Percentiles rank a stretch among this genome's conserved stretches.
phyloP scores from a whole-genome alignment of 2,888 invertebrate species.

The Strigamia crassipes region DNA sequence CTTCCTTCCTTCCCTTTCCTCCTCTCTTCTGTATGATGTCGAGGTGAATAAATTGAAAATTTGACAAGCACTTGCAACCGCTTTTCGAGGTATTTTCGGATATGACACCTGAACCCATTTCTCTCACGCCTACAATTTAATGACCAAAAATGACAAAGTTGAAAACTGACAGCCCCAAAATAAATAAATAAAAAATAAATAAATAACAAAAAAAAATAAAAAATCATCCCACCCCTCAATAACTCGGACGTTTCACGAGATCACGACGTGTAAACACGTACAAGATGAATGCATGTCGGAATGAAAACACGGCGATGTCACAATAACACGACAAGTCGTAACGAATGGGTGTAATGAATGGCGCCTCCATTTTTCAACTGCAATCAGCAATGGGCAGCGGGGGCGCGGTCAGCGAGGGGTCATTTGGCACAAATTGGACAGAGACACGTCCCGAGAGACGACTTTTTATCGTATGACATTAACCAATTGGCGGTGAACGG shows the following conservation, averaged over 20 bases:
- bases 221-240: background rate
- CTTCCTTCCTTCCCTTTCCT: background rate
- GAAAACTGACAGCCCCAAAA: background rate
- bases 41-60: slow-evolving; percentile 43
- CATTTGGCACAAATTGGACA: slow-evolving; percentile 47
- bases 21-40: background rate
- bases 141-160: slow-evolving; percentile 25
- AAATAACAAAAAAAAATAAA: background rate
- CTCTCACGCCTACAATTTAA: slow-evolving; percentile 31
- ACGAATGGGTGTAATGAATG: slow-evolving; percentile 7
- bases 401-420: slow-evolving; percentile 43
- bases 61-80: slow-evolving; percentile 44
- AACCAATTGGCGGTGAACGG: slow-evolving; percentile 38
- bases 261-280: background rate
- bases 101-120: slow-evolving; percentile 37
- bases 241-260: background rate
- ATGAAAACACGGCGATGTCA: slow-evolving; percentile 4
- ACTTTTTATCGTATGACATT: slow-evolving; percentile 43
- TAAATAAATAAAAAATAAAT: too few relatives aligned
- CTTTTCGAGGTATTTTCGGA: slow-evolving; percentile 36
- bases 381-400: slow-evolving; percentile 36
- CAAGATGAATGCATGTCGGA: slow-evolving; percentile 18
- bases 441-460: slow-evolving; percentile 25
- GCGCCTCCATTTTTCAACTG: slow-evolving; percentile 2
- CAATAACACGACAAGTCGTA: slow-evolving; percentile 23